These are phyloP conservation scores for Zeus faber DNA, from an alignment of 2,113 vertebrate species.

Conservation along the genomic window DNA sequence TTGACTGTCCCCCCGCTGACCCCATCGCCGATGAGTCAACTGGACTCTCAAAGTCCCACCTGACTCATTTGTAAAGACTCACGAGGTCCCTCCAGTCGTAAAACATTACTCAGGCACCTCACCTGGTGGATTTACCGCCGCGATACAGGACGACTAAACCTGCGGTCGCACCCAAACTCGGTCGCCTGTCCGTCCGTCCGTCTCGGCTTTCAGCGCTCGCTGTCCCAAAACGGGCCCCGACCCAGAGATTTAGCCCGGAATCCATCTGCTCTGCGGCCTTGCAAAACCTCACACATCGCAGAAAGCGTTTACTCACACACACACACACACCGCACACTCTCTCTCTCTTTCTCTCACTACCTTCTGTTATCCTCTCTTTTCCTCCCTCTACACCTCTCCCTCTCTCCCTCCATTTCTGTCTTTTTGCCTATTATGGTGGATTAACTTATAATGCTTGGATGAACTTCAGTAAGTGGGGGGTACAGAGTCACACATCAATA, in stretches of 20 bases:
- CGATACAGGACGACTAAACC: conserved; percentile 5
- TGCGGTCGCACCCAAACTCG: conserved; percentile 39
- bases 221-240: conserved; percentile 52
- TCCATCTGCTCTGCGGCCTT: conserved; percentile 40
- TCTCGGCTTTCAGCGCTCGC: conserved; percentile 41
- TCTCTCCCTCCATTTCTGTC: conserved; percentile 38
- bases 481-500: conserved; percentile 68
- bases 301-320: background rate
- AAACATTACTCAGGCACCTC: background rate
- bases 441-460: conserved; percentile 79
- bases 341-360: background rate
- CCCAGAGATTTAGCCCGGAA: conserved; percentile 54
- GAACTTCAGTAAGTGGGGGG: conserved; percentile 68
- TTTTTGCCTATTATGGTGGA: conserved; percentile 76
- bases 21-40: conserved; percentile 3
- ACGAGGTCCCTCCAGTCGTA: background rate
- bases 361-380: conserved; percentile 29
- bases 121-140: conserved; percentile 28
- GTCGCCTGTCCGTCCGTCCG: conserved; percentile 21
- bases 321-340: conserved; percentile 25
- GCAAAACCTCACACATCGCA: conserved; percentile 42
- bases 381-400: conserved; percentile 13
- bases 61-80: conserved; percentile 12
- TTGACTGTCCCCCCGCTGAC: conserved; percentile 17
- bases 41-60: conserved; percentile 6